A percentile compares a stretch with the other conserved stretches of the same genome.
phyloP scores from a whole-genome alignment of 2,113 vertebrate genomes.

The Brachirus orientalis region DNA sequence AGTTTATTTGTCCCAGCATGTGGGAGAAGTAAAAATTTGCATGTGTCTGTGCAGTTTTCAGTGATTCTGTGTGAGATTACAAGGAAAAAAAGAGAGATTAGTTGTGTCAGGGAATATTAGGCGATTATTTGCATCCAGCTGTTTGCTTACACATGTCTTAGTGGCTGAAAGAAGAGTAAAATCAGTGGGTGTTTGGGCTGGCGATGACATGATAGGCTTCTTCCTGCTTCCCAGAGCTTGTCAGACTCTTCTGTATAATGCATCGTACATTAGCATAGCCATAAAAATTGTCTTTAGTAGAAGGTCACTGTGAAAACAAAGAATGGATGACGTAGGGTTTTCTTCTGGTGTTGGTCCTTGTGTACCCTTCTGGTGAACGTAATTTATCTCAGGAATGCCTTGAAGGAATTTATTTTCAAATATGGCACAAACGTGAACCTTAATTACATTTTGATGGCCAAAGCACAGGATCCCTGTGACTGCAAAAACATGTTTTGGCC shows the following conservation, averaged over 20 bases:
- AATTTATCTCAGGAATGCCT: neutral
- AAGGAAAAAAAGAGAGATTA: neutral
- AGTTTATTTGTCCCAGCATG: conserved; percentile 35
- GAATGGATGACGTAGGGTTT: neutral
- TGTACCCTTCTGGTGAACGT: no score
- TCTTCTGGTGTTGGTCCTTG: neutral
- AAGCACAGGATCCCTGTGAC: no score
- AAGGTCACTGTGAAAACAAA: conserved; percentile 1
- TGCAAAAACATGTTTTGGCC: no score
- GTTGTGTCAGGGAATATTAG: conserved; percentile 8
- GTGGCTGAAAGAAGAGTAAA: conserved; percentile 2
- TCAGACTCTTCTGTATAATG: conserved; percentile 20
- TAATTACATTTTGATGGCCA: no score
- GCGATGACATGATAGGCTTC: conserved; percentile 22
- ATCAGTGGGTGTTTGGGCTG: neutral
- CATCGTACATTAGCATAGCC: no score
- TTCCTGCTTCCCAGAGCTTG: conserved; percentile 17
- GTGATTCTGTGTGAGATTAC: conserved; percentile 19
- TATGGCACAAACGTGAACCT: neutral
- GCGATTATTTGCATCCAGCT: conserved; percentile 15
- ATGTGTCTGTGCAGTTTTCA: conserved; percentile 12
- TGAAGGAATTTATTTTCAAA: neutral
- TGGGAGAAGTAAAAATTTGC: conserved; percentile 20
- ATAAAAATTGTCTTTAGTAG: conserved; percentile 20
- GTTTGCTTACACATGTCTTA: conserved; percentile 4